Evolutionary conservation across 2,797 vertebrate genomes (phyloP), one percentile per base, ranked within the genome.

Genomic region (Xiphophorus birchmanni): DNA sequence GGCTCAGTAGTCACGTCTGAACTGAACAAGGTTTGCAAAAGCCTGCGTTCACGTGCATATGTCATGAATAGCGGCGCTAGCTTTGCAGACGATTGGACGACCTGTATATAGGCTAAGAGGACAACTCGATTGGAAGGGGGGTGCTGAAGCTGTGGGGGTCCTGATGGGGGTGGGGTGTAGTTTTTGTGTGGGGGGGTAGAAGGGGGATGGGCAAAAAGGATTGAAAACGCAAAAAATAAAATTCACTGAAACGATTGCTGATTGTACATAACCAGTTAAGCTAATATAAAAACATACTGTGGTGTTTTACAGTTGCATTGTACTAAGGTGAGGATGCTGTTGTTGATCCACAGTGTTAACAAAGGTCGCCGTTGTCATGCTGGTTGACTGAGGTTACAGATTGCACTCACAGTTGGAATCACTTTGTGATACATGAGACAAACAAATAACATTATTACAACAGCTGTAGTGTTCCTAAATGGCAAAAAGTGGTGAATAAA

Each of bases 81-180:
- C 87, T 42, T 87, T 80, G 67, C 86, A 88, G 87, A 83, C 75
- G 81, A 90, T 93, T 90, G 92, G 78, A 91, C 29, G 87, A 91
- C 87, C 89, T 69, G 91, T 93, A 92, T 88, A 94, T 94, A 90
- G 95, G 95, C 95, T 95, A 93, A 92, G 95, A 88, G 91, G 92
- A 91, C 91, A 92, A 86, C 88, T 88, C 74, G 74, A 90, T 90
- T 88, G 85, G 85, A 87, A 90, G 91, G 89, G 89, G 93, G 89
- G 89, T 81, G 90, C 89, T 90, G 93, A 87, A 79, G 90, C 86
- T 52, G 45, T 29, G 77, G 90, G 90, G 88, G 85, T 90, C 92
- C 86, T 86, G 87, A 83, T 92, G 90, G 91, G 90, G 91, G 90
- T 92, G 83, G 93, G 91, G 90, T 91, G 90, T 88, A 86, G 87